These are phyloP conservation scores for Pangasianodon gigas DNA, from an alignment of 2,113 vertebrate genomes.

Conservation along the genomic window DNA sequence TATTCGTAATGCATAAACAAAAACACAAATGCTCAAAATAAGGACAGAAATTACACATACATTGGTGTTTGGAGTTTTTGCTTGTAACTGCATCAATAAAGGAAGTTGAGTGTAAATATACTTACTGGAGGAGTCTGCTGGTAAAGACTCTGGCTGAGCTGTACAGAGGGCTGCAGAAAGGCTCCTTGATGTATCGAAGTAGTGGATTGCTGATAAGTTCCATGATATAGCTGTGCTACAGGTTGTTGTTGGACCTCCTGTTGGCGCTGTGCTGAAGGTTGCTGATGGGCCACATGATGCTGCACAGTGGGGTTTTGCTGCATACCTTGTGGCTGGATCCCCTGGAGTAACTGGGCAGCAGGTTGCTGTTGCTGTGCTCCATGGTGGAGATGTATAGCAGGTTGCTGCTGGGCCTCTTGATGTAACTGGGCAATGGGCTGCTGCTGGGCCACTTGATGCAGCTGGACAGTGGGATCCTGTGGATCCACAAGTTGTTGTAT, in stretches of 20 bases:
- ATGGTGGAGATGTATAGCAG: conserved; percentile 34
- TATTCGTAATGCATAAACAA: conserved; percentile 42
- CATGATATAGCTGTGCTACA: conserved; percentile 64
- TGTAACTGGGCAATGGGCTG: conserved; percentile 25
- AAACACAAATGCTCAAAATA: not conserved
- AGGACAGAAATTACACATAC: not conserved
- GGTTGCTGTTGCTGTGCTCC: conserved; percentile 53
- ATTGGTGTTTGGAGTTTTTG: not conserved
- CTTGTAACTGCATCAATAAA: not conserved
- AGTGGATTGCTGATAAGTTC: conserved; percentile 57
- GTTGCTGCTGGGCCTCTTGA: conserved; percentile 41
- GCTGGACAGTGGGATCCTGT: conserved; percentile 25
- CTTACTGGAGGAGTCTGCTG: conserved; percentile 82
- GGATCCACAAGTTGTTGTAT: conserved; percentile 21
- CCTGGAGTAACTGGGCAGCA: conserved; percentile 70
- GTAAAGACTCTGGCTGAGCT: conserved; percentile 69
- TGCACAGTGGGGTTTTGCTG: conserved; percentile 68
- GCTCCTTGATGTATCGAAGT: conserved; percentile 34
- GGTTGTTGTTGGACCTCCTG: conserved; percentile 52
- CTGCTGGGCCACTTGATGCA: conserved; percentile 43
- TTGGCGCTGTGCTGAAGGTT: conserved; percentile 70
- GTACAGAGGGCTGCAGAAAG: conserved; percentile 29
- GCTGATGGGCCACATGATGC: conserved; percentile 60
- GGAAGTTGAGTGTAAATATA: conserved; percentile 42
- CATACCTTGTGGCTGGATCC: conserved; percentile 42